Percentiles rank a stretch among this genome's conserved stretches.
These are phyloP conservation scores for Lissonota sp. DNA, from an alignment of 2,888 invertebrate genomes.

Conservation along the genomic window DNA sequence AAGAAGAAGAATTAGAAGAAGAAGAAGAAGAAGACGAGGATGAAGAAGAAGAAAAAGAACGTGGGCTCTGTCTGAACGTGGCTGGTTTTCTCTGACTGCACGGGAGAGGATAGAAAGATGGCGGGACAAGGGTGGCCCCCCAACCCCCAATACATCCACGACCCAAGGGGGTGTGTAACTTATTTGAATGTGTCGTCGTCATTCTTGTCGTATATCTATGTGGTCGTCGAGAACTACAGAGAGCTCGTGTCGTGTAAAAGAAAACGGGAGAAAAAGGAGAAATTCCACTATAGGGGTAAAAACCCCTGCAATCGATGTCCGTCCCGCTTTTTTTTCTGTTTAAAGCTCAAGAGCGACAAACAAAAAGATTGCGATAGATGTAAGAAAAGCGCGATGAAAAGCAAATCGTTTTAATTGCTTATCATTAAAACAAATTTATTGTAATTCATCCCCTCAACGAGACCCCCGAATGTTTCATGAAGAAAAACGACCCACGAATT, in stretches of 20 bases:
- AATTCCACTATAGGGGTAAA: constrained; percentile 64
- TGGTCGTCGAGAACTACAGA: constrained; percentile 17
- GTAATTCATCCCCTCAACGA: not conserved
- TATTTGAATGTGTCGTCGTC: constrained; percentile 83
- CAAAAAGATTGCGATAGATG: not conserved
- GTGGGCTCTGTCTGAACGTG: constrained; percentile 67
- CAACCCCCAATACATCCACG: constrained; percentile 3
- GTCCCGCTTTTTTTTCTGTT: constrained; percentile 41
- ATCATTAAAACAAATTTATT: no score
- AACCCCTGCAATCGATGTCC: constrained; percentile 80
- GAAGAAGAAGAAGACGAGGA: constrained; percentile 70
- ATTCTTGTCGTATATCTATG: constrained; percentile 52
- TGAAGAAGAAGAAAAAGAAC: constrained; percentile 69
- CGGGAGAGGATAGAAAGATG: constrained; percentile 37
- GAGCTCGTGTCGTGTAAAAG: constrained; percentile 45
- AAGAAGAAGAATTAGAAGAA: constrained; percentile 67
- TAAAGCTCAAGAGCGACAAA: not conserved
- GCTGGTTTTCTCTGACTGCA: constrained; percentile 47
- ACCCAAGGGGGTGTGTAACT: constrained; percentile 74
- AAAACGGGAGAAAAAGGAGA: constrained; percentile 78
- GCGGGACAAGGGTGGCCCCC: constrained; percentile 43
- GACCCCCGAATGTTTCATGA: not conserved
- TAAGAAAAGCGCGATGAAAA: not conserved
- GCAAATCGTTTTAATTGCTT: not conserved
- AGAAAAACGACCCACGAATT: not conserved